Evolutionary conservation across 2,888 invertebrate species (phyloP).

Genomic region (Hypolimnas misippus): DNA sequence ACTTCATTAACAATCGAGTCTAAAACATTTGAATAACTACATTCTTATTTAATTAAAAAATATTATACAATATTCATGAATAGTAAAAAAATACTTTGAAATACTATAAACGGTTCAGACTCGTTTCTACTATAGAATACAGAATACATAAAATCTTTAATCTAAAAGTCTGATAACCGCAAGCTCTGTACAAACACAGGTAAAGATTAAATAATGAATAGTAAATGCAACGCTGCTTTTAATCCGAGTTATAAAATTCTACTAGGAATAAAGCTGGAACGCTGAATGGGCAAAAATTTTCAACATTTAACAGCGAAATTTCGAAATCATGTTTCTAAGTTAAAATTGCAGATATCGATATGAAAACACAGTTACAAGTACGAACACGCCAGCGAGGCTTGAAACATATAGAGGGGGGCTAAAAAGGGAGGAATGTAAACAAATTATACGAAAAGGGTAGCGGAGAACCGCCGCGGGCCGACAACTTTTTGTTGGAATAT

Average conservation of each 20-base stretch:
- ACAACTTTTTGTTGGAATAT: conserved; percentile 23
- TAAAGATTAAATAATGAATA: conserved; percentile 1
- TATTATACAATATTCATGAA: neutral
- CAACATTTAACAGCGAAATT: neutral
- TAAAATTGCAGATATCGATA: neutral
- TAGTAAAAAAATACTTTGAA: neutral
- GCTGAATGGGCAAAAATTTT: neutral
- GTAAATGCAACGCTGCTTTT: neutral
- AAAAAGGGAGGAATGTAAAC: conserved; percentile 7
- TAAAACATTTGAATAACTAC: too few species aligned
- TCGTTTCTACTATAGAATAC: neutral
- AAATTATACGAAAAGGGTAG: conserved; percentile 33
- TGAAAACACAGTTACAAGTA: neutral
- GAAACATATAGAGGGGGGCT: neutral
- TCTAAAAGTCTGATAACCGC: neutral
- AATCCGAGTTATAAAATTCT: neutral
- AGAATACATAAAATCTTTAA: neutral
- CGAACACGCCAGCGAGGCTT: conserved; percentile 6
- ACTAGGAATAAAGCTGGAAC: neutral
- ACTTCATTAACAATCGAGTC: too few species aligned
- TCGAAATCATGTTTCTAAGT: neutral
- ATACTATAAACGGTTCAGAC: neutral
- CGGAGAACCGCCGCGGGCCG: conserved; percentile 21
- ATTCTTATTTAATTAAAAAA: neutral
- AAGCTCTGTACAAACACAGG: neutral